These are phyloP conservation scores for Byasa hedistus DNA, from an alignment of 2,888 invertebrate species.

Conservation along the genomic window DNA sequence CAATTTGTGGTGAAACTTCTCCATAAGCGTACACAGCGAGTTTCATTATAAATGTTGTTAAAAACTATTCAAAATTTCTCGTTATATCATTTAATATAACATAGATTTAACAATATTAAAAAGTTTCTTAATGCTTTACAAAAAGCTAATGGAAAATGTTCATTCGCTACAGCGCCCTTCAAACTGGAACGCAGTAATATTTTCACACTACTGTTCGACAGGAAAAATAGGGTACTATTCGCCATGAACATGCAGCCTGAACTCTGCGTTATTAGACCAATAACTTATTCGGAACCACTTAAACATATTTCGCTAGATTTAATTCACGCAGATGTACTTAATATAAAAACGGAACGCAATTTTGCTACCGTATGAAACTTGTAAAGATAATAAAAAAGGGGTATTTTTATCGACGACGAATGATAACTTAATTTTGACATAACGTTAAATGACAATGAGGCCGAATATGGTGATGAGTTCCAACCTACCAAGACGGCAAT, in stretches of 20 bases:
- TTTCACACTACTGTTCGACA: not conserved
- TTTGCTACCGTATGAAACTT: not conserved
- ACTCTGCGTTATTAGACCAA: not conserved
- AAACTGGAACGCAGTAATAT: too few species aligned
- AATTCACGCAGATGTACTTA: not conserved
- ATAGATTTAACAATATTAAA: too few species aligned
- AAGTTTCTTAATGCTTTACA: too few species aligned
- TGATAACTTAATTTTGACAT: not conserved
- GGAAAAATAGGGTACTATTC: too few species aligned
- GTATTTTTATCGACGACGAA: too few species aligned
- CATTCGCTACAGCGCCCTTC: too few species aligned
- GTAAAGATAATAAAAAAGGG: not conserved
- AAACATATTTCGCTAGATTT: not conserved
- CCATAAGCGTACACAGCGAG: not conserved
- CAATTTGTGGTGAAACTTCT: not conserved
- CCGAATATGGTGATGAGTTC: too few species aligned
- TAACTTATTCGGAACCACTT: not conserved
- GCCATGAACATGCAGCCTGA: not conserved
- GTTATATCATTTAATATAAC: not conserved
- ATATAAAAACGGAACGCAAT: not conserved
- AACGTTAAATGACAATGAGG: not conserved
- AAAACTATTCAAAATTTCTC: not conserved
- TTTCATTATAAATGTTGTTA: not conserved
- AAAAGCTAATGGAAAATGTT: too few species aligned
- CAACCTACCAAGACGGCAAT: too few species aligned